Conservation (phyloP, 2,113 vertebrate species). For the Heteronetta atricapilla region DNA sequence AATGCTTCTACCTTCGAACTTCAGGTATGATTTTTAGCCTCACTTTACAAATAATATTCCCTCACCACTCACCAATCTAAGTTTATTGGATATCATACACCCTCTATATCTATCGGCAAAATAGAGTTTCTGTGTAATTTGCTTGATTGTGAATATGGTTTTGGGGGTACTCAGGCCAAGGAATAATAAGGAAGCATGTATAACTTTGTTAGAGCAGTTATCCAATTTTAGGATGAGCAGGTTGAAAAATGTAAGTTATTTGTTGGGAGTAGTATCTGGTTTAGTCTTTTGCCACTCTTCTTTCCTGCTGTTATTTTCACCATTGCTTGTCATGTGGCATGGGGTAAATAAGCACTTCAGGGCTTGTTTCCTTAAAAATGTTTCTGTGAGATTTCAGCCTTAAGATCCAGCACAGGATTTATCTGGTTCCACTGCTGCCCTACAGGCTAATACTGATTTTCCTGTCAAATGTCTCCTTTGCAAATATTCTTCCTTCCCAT, state of each 20-base stretch:
- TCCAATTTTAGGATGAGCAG: background rate
- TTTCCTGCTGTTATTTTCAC: constrained; percentile 8
- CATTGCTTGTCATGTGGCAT: background rate
- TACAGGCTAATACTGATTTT: constrained; percentile 65
- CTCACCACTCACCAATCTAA: background rate
- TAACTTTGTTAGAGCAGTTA: background rate
- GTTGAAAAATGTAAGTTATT: constrained; percentile 1
- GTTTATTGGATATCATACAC: background rate
- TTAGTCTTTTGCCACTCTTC: background rate
- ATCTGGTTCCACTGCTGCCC: constrained; percentile 41
- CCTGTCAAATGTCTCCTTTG: constrained; percentile 63
- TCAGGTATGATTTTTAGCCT: constrained; percentile 37
- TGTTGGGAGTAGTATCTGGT: background rate
- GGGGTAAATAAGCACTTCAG: constrained; percentile 49
- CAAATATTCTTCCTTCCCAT: constrained; percentile 43
- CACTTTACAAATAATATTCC: background rate
- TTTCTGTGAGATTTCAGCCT: constrained; percentile 46
- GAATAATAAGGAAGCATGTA: background rate
- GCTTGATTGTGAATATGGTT: background rate
- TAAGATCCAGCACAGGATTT: constrained; percentile 59
- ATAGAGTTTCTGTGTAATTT: background rate
- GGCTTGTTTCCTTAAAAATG: constrained; percentile 19
- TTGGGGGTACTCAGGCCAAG: background rate
- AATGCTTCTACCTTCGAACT: constrained; percentile 1
- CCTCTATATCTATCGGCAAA: background rate